Conservation (phyloP, 2,113 vertebrate species). For the Phocoena sinus region DNA sequence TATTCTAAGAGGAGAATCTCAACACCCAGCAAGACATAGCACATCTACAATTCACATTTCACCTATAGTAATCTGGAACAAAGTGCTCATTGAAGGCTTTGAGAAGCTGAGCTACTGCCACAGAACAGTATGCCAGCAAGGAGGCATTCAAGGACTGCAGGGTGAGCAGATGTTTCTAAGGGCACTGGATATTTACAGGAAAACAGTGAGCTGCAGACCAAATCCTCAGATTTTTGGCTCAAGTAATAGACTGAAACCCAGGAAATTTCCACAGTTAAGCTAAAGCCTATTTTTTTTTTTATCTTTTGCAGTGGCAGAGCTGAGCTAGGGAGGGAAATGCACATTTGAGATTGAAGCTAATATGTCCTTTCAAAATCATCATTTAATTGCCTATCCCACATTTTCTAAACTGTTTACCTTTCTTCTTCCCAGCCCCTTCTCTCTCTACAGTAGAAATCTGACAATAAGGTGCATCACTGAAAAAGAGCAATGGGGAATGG, state of each 20-base stretch:
- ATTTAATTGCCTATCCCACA: neutral
- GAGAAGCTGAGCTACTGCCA: neutral
- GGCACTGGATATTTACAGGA: neutral
- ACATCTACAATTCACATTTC: neutral
- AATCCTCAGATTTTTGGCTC: neutral
- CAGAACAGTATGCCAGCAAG: neutral
- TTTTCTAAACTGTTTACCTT: neutral
- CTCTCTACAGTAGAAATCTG: neutral
- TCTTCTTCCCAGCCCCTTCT: neutral
- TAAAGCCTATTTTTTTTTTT: neutral
- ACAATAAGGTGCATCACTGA: neutral
- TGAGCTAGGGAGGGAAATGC: neutral
- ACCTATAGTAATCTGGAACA: neutral
- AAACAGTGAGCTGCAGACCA: neutral
- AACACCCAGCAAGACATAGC: neutral
- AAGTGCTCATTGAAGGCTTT: neutral
- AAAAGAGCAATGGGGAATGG: neutral
- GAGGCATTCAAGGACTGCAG: neutral
- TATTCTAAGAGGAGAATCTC: neutral
- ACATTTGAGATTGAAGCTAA: neutral
- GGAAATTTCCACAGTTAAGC: neutral
- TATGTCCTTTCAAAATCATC: neutral
- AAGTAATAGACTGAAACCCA: neutral
- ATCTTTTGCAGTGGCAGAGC: neutral
- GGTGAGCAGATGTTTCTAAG: neutral